A percentile compares a stretch with the other conserved stretches of the same genome.
These are phyloP conservation scores for Sorex araneus DNA, from an alignment of 2,113 vertebrate species.

Conservation along the genomic window DNA sequence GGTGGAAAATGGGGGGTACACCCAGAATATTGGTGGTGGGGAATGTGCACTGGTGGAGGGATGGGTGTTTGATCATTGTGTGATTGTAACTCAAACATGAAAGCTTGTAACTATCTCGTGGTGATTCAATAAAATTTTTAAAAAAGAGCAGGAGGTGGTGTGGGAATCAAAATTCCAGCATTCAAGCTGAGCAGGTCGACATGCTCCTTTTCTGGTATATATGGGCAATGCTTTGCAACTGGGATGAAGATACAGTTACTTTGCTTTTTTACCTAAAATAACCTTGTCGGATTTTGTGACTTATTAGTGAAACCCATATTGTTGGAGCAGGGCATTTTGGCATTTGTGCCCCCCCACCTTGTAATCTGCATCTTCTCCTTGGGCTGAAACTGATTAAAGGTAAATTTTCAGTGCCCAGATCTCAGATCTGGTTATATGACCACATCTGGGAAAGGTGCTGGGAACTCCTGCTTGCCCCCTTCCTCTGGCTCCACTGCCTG, in stretches of 20 bases:
- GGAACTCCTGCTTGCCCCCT: not conserved
- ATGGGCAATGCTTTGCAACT: conserved; percentile 84
- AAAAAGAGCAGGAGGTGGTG: not conserved
- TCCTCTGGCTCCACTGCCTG: not conserved
- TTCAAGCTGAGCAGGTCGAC: conserved; percentile 71
- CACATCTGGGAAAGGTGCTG: not conserved
- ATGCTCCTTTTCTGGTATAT: conserved; percentile 68
- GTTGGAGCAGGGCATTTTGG: conserved; percentile 69
- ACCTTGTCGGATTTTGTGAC: conserved; percentile 81
- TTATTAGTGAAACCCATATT: conserved; percentile 84
- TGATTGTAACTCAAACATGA: too few species aligned
- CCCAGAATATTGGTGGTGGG: too few species aligned
- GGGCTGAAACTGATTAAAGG: not conserved
- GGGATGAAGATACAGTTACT: conserved; percentile 81
- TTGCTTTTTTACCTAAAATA: conserved; percentile 85
- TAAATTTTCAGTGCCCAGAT: not conserved
- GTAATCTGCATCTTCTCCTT: not conserved
- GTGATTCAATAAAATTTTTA: too few species aligned
- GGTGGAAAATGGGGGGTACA: too few species aligned
- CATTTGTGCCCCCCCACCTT: conserved; percentile 65
- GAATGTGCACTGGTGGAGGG: too few species aligned
- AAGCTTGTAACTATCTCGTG: too few species aligned
- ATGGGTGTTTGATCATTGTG: too few species aligned
- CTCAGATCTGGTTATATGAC: too few species aligned
- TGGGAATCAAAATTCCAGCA: conserved; percentile 1